Evolutionary conservation across 2,888 invertebrate species (phyloP).

Genomic region (Carcina quercana): DNA sequence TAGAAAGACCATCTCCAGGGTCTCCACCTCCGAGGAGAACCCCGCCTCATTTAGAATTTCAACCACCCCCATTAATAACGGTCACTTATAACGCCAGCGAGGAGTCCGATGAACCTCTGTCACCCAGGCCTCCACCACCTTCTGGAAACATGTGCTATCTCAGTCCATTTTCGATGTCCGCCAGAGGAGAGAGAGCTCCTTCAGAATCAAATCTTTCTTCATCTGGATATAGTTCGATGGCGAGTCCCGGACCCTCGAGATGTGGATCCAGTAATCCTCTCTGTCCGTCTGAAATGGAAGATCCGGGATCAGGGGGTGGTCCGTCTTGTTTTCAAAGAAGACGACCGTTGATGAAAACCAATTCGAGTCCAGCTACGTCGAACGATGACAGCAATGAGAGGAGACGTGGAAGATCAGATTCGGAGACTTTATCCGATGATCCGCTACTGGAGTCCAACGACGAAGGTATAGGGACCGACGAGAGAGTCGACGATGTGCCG

Average conservation of each 20-base stretch:
- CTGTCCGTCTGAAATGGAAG: constrained; percentile 84
- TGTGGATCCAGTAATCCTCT: constrained; percentile 88
- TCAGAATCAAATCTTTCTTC: constrained; percentile 90
- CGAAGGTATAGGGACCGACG: constrained; percentile 86
- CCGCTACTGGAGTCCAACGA: constrained; percentile 82
- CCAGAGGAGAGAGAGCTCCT: constrained; percentile 81
- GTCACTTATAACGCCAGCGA: constrained; percentile 85
- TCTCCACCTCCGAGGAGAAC: constrained; percentile 75
- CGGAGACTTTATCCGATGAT: constrained; percentile 83
- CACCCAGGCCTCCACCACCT: constrained; percentile 74
- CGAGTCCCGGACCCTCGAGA: constrained; percentile 87
- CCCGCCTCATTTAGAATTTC: constrained; percentile 79
- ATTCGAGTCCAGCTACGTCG: constrained; percentile 62
- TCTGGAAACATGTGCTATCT: constrained; percentile 80
- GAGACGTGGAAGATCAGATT: constrained; percentile 79
- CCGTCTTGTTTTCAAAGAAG: constrained; percentile 70
- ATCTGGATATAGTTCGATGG: constrained; percentile 90
- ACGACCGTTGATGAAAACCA: constrained; percentile 77
- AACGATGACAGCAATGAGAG: constrained; percentile 64
- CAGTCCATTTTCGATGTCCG: constrained; percentile 85
- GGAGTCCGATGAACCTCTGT: constrained; percentile 83
- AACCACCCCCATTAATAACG: constrained; percentile 80
- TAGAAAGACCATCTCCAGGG: constrained; percentile 82
- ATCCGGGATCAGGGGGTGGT: constrained; percentile 77
- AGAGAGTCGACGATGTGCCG: constrained; percentile 82